Percentiles rank a stretch among this genome's conserved stretches.
Evolutionary conservation across 2,113 vertebrate species (phyloP).

Genomic region (Chloropsis hardwickii): DNA sequence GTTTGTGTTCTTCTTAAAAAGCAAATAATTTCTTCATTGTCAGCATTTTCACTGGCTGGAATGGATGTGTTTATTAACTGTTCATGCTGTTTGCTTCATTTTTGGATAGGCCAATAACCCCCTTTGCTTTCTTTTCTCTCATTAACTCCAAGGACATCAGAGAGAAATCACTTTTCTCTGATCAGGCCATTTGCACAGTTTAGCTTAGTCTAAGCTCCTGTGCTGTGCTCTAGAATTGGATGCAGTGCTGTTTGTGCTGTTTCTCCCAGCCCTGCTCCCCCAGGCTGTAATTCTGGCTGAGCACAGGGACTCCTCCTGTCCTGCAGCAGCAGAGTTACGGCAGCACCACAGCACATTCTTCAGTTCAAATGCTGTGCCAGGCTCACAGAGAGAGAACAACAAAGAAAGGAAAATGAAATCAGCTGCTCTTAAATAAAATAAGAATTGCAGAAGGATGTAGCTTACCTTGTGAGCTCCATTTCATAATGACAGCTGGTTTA

Average conservation of each 20-base stretch:
- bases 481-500: conserved; percentile 26
- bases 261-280: not conserved
- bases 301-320: not conserved
- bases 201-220: not conserved
- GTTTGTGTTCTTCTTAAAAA: not conserved
- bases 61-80: not conserved
- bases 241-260: not conserved
- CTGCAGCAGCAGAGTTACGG: not conserved
- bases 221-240: not conserved
- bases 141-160: not conserved
- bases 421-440: not conserved
- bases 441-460: not conserved
- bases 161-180: not conserved
- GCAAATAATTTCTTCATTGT: not conserved
- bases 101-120: not conserved
- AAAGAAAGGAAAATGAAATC: conserved; percentile 19
- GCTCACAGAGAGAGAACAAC: not conserved
- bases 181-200: not conserved
- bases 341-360: not conserved
- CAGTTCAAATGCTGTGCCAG: not conserved
- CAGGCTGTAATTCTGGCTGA: not conserved
- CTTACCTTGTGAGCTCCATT: not conserved
- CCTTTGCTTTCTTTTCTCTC: not conserved
- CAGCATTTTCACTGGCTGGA: not conserved
- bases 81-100: not conserved